Evolutionary conservation across 2,888 invertebrate species (phyloP), one percentile per base, ranked within the genome.

Genomic region (Rhopalosiphum nymphaeae): DNA sequence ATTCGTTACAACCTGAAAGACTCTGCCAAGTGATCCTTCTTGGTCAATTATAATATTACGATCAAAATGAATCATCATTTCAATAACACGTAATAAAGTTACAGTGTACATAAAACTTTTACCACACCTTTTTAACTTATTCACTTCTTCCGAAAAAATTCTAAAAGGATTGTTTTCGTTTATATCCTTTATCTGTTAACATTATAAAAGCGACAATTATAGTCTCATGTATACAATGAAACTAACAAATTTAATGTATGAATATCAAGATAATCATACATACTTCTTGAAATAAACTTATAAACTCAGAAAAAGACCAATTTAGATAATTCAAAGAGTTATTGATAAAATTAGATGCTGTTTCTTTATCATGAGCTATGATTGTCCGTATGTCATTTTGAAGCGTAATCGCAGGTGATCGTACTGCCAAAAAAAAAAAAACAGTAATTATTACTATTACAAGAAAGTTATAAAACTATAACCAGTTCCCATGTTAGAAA

Each of bases 201-300:
- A 61, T 46, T 46, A 26, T 29, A 57, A 56, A 13, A 16, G 36
- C 11, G 1, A 56, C n/a, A 56, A 36, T 7, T 57, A 29, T 49
- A 46, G 16, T 44, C 13, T 44, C 11, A 44, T 61, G 21, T 78
- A 36, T 90, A 61, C 44, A 61, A 53, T 90, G 1, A 44, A 44
- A 90, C 44, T 61, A 13, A 61, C 44, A 61, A 90, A 61, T 61
- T 10, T 25, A 44, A 46, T 61, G 36, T 29, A 57, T 86, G 25
- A 91, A 44, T 44, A 44, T 46, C 16, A 53, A 89, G 13, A 46
- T 11, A 49, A 91, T 46, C 10, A 10, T 53, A 53, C 53, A 42
- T 91, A 94, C 94, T 91, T 94, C 94, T 86, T 94, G 91, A 44
- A 94, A 67, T 67, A 87, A 46, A n/a, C 91, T 94, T 86, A 94